phyloP scores from a whole-genome alignment of 2,888 invertebrate species.

The Nyleta sp. region DNA sequence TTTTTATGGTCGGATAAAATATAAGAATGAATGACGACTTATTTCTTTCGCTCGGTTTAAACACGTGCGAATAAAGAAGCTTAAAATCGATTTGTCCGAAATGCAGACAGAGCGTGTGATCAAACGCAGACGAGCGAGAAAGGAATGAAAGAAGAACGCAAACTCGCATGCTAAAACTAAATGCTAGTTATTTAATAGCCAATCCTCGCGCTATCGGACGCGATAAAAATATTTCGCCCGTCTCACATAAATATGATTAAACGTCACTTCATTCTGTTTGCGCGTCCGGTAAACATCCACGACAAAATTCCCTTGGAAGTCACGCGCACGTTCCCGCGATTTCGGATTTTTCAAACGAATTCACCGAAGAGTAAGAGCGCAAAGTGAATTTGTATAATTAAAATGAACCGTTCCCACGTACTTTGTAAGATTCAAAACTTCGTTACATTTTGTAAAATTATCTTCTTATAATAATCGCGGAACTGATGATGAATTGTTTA shows the following conservation, averaged over 20 bases:
- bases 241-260: too few relatives aligned
- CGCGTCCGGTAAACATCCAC: too few relatives aligned
- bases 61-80: conserved; percentile 57
- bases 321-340: too few relatives aligned
- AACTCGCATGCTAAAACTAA: conserved; percentile 19
- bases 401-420: too few relatives aligned
- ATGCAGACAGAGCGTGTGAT: conserved; percentile 53
- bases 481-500: too few relatives aligned
- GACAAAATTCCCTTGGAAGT: too few relatives aligned
- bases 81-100: conserved; percentile 58
- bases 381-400: too few relatives aligned
- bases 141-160: conserved; percentile 29
- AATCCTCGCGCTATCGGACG: conserved; percentile 29
- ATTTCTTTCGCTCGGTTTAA: conserved; percentile 52
- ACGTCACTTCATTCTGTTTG: too few relatives aligned
- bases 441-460: background rate
- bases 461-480: conserved; percentile 4
- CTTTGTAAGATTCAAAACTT: too few relatives aligned
- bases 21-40: conserved; percentile 60
- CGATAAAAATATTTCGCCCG: too few relatives aligned
- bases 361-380: too few relatives aligned
- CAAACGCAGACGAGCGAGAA: conserved; percentile 21
- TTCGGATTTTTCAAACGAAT: too few relatives aligned
- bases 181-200: conserved; percentile 38
- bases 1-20: conserved; percentile 52